These are phyloP conservation scores for Teleiodes luculella DNA, from an alignment of 2,888 invertebrate genomes.

Conservation along the genomic window DNA sequence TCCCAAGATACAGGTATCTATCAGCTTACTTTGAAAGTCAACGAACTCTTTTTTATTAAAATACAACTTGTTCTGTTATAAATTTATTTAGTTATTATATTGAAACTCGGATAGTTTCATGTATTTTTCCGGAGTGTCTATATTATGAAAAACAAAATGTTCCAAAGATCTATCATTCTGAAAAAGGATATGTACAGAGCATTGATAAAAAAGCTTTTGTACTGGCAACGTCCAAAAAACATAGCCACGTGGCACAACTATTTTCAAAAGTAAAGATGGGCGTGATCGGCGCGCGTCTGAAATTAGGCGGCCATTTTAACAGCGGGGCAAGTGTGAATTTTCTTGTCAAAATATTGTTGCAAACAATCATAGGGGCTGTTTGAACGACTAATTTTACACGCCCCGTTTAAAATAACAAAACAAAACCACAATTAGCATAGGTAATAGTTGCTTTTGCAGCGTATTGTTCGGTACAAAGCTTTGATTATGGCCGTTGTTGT, in stretches of 20 bases:
- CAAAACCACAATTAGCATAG: conserved; percentile 77
- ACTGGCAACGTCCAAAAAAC: no score
- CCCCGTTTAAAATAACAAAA: conserved; percentile 65
- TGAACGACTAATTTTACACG: conserved; percentile 38
- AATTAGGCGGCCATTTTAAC: conserved; percentile 70
- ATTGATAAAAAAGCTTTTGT: conserved; percentile 72
- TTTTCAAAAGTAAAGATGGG: conserved; percentile 46
- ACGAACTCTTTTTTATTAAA: no score
- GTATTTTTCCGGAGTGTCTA: no score
- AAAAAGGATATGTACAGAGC: no score
- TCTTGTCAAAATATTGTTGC: conserved; percentile 76
- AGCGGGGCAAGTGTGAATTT: conserved; percentile 66
- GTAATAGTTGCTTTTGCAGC: conserved; percentile 54
- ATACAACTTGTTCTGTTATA: no score
- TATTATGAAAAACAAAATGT: no score
- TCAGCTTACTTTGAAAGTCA: background rate
- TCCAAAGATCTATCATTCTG: no score
- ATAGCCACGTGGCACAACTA: no score
- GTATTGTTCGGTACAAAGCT: conserved; percentile 31
- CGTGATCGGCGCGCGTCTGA: conserved; percentile 49
- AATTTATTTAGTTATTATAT: no score
- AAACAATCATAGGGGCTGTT: conserved; percentile 65
- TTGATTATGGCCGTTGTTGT: conserved; percentile 23
- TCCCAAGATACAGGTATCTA: no score
- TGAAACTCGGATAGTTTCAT: no score